phyloP scores from a whole-genome alignment of 1,140 invertebrate species.

The Scaptomyza hsui region DNA sequence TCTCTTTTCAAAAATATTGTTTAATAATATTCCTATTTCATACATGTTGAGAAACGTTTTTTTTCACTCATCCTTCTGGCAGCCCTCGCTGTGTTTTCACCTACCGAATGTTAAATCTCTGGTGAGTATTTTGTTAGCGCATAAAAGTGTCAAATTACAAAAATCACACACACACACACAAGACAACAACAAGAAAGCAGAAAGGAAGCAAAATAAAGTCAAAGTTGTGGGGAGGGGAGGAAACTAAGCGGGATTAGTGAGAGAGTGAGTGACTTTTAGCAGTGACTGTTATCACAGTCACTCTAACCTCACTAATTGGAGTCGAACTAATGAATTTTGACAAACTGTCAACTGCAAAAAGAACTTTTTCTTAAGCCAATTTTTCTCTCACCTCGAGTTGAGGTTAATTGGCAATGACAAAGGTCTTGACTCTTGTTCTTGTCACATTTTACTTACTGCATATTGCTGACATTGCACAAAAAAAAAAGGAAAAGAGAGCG shows the following conservation, averaged over 20 bases:
- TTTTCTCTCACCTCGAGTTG: not conserved
- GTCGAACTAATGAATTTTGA: slow-evolving; percentile 57
- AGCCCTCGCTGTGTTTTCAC: slow-evolving; percentile 19
- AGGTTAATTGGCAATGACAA: slow-evolving; percentile 78
- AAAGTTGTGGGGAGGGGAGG: slow-evolving; percentile 13
- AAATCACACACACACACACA: slow-evolving; percentile 50
- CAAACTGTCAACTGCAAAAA: slow-evolving; percentile 55
- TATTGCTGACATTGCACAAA: slow-evolving; percentile 28
- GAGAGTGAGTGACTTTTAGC: slow-evolving; percentile 50
- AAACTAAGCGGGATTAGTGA: slow-evolving; percentile 64
- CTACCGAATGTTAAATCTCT: slow-evolving; percentile 11
- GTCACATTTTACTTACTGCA: slow-evolving; percentile 14
- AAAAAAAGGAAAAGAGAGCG: slow-evolving; percentile 6
- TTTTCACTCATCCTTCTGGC: not conserved
- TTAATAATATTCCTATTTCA: no score
- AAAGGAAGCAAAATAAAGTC: slow-evolving; percentile 1
- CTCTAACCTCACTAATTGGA: slow-evolving; percentile 45
- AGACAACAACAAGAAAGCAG: slow-evolving; percentile 6
- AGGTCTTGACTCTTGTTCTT: slow-evolving; percentile 63
- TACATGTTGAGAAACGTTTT: not conserved
- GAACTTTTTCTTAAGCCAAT: slow-evolving; percentile 32
- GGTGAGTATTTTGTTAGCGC: slow-evolving; percentile 47
- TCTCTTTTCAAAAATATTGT: no score
- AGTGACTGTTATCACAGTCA: slow-evolving; percentile 10
- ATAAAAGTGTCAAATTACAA: slow-evolving; percentile 77